Base-by-base conservation (phyloP, 2,888 invertebrate species). In the Luperina testacea region DNA sequence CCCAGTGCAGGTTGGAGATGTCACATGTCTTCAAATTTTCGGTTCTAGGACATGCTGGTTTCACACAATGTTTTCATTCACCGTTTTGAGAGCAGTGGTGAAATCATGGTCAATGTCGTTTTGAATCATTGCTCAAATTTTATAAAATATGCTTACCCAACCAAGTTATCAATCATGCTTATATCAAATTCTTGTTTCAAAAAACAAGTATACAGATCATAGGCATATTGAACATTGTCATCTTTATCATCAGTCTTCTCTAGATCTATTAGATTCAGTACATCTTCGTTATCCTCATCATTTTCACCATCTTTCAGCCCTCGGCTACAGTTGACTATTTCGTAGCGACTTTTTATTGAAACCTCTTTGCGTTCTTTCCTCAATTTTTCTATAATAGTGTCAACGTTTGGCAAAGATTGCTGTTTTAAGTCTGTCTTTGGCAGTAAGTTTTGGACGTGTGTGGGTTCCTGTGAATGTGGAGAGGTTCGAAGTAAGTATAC, bases 191-290 rank as follows among this genome's bases (percentile, higher is more conserved):
- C 95, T 67, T 93, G 90, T 81, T 94, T 95, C 1, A 94, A 93
- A 6, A 94, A 93, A 8, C 95, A 92, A 9, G 94, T 94, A 78
- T 97, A 97, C 72, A 97, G 80, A 85, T 97, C 97, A 85, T 96
- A 97, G 6, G 94, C 95, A 90, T 95, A 96, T 76, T 95, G 91
- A 0, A 90, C 91, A 84, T 94, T 90, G 0, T 86, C 87, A 73
- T 92, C 91, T 24, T 90, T 91, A 77, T 94, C 93, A 70, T 87
- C 91, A 3, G 90, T 88, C 61, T 91, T 93, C 72, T 91, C 91
- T 74, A 97, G 86, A 81, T 97, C 97, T 3, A 97, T 94, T 79
- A 96, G 87, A 89, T 95, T 91, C 78, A 94, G 92, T 3, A 90
- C 24, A 64, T 92, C 91, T 1, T 93, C 91, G 15, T 61, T 72